Evolutionary conservation across 2,888 invertebrate genomes (phyloP), one percentile per base, ranked within the genome.

Genomic region (Orthosia incerta): DNA sequence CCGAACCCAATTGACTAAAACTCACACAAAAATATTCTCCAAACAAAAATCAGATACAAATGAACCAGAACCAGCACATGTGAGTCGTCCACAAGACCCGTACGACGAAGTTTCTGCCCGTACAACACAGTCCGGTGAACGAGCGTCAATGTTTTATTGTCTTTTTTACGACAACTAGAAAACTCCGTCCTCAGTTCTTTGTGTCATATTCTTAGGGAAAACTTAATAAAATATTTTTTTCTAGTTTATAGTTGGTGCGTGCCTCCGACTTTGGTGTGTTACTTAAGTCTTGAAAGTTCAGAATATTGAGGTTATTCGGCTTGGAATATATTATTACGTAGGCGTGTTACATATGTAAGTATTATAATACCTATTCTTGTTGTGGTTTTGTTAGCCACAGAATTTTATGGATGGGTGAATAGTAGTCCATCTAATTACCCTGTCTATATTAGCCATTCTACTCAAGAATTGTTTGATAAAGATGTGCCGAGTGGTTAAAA

Each of bases 201-300:
- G 80, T 82, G 85, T 86, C 87, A 86, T 86, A 86, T 86, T 85
- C 87, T 86, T 76, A 68, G 74, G 66, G 76, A 65, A 85, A 86
- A 86, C 77, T 86, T 79, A 80, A 86, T 86, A 86, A 85, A 79
- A 81, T 80, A 83, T 85, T 74, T 86, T 85, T 86, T 79, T 86
- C 78, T 86, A 83, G 51, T 86, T 86, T 86, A 86, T 86, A 83
- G 85, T 79, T 74, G 60, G 64, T 74, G 76, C 85, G 87, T 86
- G 85, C 56, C 75, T 59, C 51, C 48, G 74, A 69, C 59, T 74
- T 73, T 51, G 60, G 70, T 51, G 59, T 62, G 74, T 62, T 67
- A 74, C 86, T 86, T 80, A 78, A 63, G 65, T 39, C 66, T 83
- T 67, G 56, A 46, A 63, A 71, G 59, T 79, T 84, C 65, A 45